Conservation (phyloP, 2,888 invertebrate species). For the Coelinius sp. region DNA sequence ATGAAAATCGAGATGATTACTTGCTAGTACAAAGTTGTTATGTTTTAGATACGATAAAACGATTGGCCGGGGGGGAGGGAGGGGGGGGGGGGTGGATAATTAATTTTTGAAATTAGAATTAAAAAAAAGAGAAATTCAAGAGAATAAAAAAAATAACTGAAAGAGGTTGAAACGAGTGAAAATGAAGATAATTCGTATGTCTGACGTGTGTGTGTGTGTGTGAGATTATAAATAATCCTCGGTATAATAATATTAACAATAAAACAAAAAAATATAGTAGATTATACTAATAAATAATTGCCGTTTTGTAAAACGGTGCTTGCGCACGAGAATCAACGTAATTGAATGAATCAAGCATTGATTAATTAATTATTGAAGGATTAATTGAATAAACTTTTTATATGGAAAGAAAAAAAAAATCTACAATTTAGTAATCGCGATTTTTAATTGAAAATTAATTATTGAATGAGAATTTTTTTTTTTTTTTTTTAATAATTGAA, state of each 20-base stretch:
- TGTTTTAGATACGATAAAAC: conserved; percentile 44
- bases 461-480: too few species aligned
- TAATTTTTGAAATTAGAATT: conserved; percentile 33
- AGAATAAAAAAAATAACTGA: conserved; percentile 45
- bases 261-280: conserved; percentile 34
- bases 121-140: conserved; percentile 38
- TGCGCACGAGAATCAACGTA: conserved; percentile 38
- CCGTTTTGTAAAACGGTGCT: conserved; percentile 41
- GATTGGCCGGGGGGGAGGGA: conserved; percentile 25
- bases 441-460: conserved; percentile 34
- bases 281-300: conserved; percentile 19
- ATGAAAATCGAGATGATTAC: conserved; percentile 44
- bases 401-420: conserved; percentile 48
- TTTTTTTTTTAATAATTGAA: too few species aligned
- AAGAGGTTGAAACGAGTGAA: not conserved
- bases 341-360: conserved; percentile 38
- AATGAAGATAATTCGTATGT: conserved; percentile 38
- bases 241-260: conserved; percentile 39
- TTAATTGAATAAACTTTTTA: conserved; percentile 46
- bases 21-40: conserved; percentile 53
- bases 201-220: conserved; percentile 16
- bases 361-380: conserved; percentile 13
- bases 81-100: conserved; percentile 35
- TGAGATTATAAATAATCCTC: conserved; percentile 34
- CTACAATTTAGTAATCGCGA: conserved; percentile 35